phyloP scores from a whole-genome alignment of 2,888 invertebrate genomes.

The Diarsia mendica region DNA sequence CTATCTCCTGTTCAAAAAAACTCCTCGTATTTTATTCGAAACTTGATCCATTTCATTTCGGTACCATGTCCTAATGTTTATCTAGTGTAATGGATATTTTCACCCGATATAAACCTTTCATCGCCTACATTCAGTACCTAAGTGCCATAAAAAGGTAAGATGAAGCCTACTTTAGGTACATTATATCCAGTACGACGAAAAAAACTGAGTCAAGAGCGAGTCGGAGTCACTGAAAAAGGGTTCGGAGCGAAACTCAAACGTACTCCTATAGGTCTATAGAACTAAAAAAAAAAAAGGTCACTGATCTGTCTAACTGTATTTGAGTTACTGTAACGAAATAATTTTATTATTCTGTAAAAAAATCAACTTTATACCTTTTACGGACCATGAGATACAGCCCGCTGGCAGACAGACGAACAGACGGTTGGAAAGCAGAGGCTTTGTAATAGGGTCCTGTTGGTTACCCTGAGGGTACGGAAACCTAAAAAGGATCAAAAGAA shows the following conservation, averaged over 20 bases:
- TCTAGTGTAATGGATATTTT: conserved; percentile 42
- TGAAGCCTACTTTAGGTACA: conserved; percentile 13
- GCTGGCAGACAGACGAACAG: too few species aligned
- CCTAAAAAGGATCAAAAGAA: too few species aligned
- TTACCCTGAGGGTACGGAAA: too few species aligned
- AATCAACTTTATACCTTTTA: too few species aligned
- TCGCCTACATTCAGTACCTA: conserved; percentile 27
- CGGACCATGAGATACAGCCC: too few species aligned
- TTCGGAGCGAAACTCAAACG: neutral
- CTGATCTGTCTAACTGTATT: too few species aligned
- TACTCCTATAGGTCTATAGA: neutral
- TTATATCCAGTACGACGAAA: conserved; percentile 18
- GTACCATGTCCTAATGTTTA: conserved; percentile 30
- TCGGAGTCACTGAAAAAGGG: neutral
- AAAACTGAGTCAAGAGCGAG: neutral
- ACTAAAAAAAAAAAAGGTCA: too few species aligned
- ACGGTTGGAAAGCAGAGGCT: too few species aligned
- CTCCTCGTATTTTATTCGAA: conserved; percentile 10
- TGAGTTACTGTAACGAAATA: too few species aligned
- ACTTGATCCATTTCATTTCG: conserved; percentile 30
- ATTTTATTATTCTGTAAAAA: too few species aligned
- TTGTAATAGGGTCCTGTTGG: too few species aligned
- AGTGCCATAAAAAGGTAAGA: conserved; percentile 43
- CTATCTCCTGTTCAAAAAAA: neutral
- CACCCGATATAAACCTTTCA: conserved; percentile 26